Evolutionary conservation across 2,797 vertebrate species (phyloP), one percentile per base, ranked within the genome.

Genomic region (Dryobates pubescens): DNA sequence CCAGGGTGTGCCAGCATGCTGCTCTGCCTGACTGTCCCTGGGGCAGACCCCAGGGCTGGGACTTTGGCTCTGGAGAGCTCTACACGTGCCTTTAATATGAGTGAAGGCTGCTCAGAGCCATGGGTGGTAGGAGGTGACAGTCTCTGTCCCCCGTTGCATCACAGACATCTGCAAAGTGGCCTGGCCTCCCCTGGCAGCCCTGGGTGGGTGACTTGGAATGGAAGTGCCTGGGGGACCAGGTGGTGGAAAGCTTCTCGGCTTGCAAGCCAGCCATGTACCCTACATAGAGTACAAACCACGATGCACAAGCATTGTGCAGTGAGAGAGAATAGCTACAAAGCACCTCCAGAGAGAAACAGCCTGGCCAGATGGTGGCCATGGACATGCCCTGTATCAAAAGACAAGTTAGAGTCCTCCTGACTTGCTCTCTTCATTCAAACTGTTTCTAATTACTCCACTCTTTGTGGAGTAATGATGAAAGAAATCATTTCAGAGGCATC

Each of bases 1-100:
- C 20, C 47, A 49, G 22, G 47, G 47, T 49, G 47, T 49, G 47
- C 47, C 47, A 49, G 47, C 19, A 49, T 22, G 22, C 47, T 49
- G 47, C 47, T 49, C 47, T 49, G 47, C 20, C 47, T 49, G 47
- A 13, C 47, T 49, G 18, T 51, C 59, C 4, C 1, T 1, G 3
- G 43, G 38, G 32, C 61, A 62, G 45, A 58, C 17, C 43, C 65
- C 43, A 49, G 36, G 34, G 36, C 74, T 72, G 32, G 13, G 1
- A 3, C 43, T 83, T 24, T 0, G 1, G 26, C 51, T 86, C 53
- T 29, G 26, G 23, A 53, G n/a, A 49, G 56, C 47, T 73, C 41
- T 22, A 12, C 14, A 6, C 0, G 0, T 13, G 65, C 16, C 34
- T 12, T 3, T 11, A 14, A 17, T 2, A 47, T 3, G 18, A 74